Conservation (phyloP, 2,888 invertebrate genomes). For the Ferdinandea cuprea region DNA sequence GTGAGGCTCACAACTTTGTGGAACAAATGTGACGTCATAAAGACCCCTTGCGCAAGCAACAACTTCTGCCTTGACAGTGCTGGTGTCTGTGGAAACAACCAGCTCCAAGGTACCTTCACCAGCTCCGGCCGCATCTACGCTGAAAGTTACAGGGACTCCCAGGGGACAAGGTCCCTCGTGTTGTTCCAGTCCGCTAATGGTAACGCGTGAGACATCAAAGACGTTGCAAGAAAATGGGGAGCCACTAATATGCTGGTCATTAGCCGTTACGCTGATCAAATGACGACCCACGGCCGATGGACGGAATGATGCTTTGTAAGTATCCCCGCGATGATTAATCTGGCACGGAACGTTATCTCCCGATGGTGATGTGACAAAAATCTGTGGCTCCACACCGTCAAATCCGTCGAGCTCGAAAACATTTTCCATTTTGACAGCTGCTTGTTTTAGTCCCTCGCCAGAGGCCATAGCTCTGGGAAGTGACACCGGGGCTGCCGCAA, state of each 20-base stretch:
- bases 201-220: conserved; percentile 93
- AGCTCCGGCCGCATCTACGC: conserved; percentile 97
- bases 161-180: conserved; percentile 84
- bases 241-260: conserved; percentile 93
- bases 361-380: conserved; percentile 92
- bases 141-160: conserved; percentile 94
- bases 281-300: conserved; percentile 95
- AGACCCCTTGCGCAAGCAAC: conserved; percentile 94
- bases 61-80: conserved; percentile 95
- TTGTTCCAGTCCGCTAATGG: conserved; percentile 87
- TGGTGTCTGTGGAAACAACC: conserved; percentile 94
- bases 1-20: conserved; percentile 94
- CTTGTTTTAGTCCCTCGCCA: conserved; percentile 82
- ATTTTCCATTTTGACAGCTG: conserved; percentile 84
- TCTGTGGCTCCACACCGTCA: conserved; percentile 86
- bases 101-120: conserved; percentile 96
- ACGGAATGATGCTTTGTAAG: conserved; percentile 91
- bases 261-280: conserved; percentile 91
- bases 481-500: conserved; percentile 85
- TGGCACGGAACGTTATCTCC: conserved; percentile 91
- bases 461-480: conserved; percentile 85
- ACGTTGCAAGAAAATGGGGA: conserved; percentile 97
- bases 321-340: conserved; percentile 87
- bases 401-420: conserved; percentile 85
- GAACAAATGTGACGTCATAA: conserved; percentile 96